phyloP scores from a whole-genome alignment of 2,888 invertebrate species.

The Standfussiana lucernea region DNA sequence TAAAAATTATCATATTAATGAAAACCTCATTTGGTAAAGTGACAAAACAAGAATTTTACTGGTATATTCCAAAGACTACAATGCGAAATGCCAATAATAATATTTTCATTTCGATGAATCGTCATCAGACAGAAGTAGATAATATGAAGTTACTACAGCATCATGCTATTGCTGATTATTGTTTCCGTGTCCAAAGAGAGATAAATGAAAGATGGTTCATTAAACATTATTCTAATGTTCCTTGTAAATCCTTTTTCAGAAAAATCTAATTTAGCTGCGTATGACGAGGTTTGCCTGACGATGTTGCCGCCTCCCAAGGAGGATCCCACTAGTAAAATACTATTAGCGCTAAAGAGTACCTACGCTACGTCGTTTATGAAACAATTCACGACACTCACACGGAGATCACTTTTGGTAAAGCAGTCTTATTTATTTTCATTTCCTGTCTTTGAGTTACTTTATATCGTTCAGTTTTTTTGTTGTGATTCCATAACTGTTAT shows the following conservation, averaged over 20 bases:
- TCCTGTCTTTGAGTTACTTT: neutral
- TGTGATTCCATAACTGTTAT: neutral
- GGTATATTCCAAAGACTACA: neutral
- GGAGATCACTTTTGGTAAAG: constrained; percentile 84
- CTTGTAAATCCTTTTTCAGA: constrained; percentile 70
- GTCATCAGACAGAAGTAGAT: neutral
- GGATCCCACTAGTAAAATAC: constrained; percentile 84
- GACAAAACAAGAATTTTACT: neutral
- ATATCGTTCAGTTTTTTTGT: neutral
- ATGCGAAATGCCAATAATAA: neutral
- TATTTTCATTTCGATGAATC: neutral
- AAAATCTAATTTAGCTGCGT: constrained; percentile 76
- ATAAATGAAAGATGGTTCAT: neutral
- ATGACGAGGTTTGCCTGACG: constrained; percentile 82
- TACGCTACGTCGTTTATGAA: constrained; percentile 86
- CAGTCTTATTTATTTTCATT: constrained; percentile 31
- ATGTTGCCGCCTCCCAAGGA: constrained; percentile 84
- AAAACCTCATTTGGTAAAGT: neutral
- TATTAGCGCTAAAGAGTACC: constrained; percentile 84
- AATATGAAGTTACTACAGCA: neutral
- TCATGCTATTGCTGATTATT: neutral
- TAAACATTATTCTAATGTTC: neutral
- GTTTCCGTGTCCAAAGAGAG: neutral
- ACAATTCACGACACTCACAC: constrained; percentile 84
- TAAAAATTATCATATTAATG: constrained; percentile 24